Evolutionary conservation across 2,797 vertebrate genomes (phyloP), one percentile per base, ranked within the genome.

Genomic region (Argyrosomus regius): DNA sequence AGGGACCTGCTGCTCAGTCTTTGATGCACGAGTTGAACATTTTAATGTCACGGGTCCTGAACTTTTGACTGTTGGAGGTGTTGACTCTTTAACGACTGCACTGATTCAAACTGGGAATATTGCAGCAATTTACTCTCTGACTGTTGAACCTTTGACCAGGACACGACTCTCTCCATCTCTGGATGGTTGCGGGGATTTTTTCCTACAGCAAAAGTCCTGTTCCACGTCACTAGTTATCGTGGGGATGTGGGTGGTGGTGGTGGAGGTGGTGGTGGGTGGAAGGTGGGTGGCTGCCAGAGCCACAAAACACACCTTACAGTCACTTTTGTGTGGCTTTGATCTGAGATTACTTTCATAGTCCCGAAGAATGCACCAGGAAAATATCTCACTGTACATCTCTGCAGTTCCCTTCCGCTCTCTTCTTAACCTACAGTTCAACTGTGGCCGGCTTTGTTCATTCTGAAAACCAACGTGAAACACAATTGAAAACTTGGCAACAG

Each of bases 371-470:
- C 79, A 56, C 41, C 20, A 45, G 31, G 72, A 63, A 75, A 82
- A 88, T 89, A 90, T 91, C 90, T 83, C 39, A 53, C 66, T 73
- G 89, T 88, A 83, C 85, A 88, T 90, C 89, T 88, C 46, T 35
- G 71, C 82, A 49, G 79, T n/a, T 84, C 84, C 83, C 80, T 82
- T 90, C 87, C 63, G 80, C 77, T 83, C 80, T 61, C 72, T 24
- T 75, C 89, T 71, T 82, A 61, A 84, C 81, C 91, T 22, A 5
- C 64, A 46, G 85, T 82, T 89, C 88, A 83, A 84, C 89, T 87
- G 89, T 74, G 49, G 83, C 80, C 0, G 68, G 41, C 87, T 91
- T 93, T 93, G 90, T 91, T 80, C 72, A 1, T 14, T 3, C 84
- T 81, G 63, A 83, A 87, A 83, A 78, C 88, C 85, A 5, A 72